Evolutionary conservation across 1,140 invertebrate species (phyloP).

Genomic region (Hycleus cichorii): DNA sequence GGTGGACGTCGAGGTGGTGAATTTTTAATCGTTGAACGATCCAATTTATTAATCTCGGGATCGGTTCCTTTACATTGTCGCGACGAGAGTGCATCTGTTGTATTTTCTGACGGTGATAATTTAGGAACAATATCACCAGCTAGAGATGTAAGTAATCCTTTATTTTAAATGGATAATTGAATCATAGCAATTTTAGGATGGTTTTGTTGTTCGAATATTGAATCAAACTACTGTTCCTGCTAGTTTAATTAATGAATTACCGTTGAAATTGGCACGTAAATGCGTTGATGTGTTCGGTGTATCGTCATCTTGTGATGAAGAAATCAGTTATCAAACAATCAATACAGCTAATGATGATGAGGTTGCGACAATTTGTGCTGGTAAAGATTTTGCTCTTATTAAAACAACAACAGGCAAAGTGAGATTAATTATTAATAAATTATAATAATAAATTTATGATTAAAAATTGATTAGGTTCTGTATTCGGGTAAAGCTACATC

Average conservation of each 20-base stretch:
- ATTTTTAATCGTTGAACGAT: conserved; percentile 54
- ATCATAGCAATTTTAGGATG: conserved; percentile 54
- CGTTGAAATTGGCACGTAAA: conserved; percentile 71
- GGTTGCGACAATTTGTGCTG: conserved; percentile 55
- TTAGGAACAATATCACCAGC: conserved; percentile 71
- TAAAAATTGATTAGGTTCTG: conserved; percentile 47
- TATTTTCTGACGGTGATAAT: conserved; percentile 80
- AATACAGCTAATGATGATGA: conserved; percentile 62
- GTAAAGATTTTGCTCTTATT: conserved; percentile 80
- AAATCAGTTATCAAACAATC: conserved; percentile 43
- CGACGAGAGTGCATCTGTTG: conserved; percentile 57
- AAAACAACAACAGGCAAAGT: conserved; percentile 72
- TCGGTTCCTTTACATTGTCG: conserved; percentile 56
- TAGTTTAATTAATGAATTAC: conserved; percentile 57
- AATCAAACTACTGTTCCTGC: conserved; percentile 58
- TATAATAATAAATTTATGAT: background rate
- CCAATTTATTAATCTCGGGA: conserved; percentile 50
- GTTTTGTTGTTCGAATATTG: conserved; percentile 71
- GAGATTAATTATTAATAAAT: conserved; percentile 1
- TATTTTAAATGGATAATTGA: too few species aligned
- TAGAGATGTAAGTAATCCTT: conserved; percentile 59
- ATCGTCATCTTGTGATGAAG: conserved; percentile 59
- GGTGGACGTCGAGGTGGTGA: conserved; percentile 52
- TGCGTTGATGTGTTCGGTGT: conserved; percentile 70
- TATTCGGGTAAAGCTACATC: conserved; percentile 71